Base-by-base conservation (phyloP, 2,888 invertebrate species). In the Creontiades dilutus region DNA sequence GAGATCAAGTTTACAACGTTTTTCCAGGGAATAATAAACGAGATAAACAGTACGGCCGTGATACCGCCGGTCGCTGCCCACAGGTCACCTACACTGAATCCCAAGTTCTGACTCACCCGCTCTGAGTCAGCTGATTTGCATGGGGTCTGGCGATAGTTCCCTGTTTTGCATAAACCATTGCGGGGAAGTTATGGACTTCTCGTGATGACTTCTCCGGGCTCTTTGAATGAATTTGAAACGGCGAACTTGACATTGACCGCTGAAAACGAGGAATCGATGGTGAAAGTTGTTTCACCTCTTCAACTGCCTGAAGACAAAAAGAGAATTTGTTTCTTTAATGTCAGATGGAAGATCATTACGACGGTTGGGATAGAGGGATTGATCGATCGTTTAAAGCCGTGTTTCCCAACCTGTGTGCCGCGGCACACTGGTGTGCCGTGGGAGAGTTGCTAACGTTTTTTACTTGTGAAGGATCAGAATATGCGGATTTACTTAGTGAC, bases 61-160 rank as follows among this genome's bases (percentile, higher is more conserved):
- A 52, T 52, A 52, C 19, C 13, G 76, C 28, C 76, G 28, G 13
- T 28, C 28, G 11, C 76, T 13, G 76, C 76, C 76, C 76, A 76
- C 76, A 76, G 76, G 76, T 76, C 76, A 76, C 76, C 76, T n/a
- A 76, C 76, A 46, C 46, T 76, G 76, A 46, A 37, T 37, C 46
- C 28, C 76, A 28, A 37, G 76, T 28, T 16, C 46, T 76, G 76
- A 76, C 28, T 76, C 76, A 76, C 28, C 16, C 76, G n/a, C 13
- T 76, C 37, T 76, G 76, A 76, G 37, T 76, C 76, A 76, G n/a
- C 76, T 16, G 28, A 76, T 76, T 76, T 16, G 28, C 76, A 76
- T 76, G 27, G 27, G 28, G 28, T 0, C 13, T 28, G 16, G 76
- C 28, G 76, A 76, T 76, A 76, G 28, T 28, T 76, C 76, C 28